Evolutionary conservation across 2,888 invertebrate species (phyloP), one percentile per base, ranked within the genome.

Genomic region (Acronicta alni): DNA sequence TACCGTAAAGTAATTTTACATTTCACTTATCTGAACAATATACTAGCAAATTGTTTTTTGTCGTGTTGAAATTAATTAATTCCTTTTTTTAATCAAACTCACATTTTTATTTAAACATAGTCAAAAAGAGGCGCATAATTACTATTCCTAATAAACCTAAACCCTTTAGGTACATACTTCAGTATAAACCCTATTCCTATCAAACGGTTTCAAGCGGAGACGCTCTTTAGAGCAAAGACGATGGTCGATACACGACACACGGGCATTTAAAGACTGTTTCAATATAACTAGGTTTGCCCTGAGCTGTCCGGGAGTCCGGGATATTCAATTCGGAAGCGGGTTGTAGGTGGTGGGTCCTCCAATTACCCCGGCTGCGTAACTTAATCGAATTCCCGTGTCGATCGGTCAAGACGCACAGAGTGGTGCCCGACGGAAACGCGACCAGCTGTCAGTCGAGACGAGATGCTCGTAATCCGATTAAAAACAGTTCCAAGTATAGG

Each of bases 331-430:
- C 51, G 51, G 57, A 61, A 61, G 53, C 51, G 52, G 66, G 64
- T 49, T 68, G 72, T 57, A 61, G 55, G 51, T 44, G 70, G 59
- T 51, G 58, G 72, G 63, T 60, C 48, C 54, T 57, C 59, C 74
- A 85, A 83, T 85, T 83, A 85, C 75, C 78, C 75, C 68, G 60
- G 47, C 64, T 44, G 55, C 64, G 57, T 35, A 68, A 70, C 68
- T 82, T 88, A 88, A 87, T 88, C 84, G 85, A 87, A 84, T 87
- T 87, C 82, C 76, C 82, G 70, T 88, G 86, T 87, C 78, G 62
- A 64, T 64, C 61, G 67, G 67, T 62, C 68, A 77, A 75, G 76
- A 77, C 77, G 71, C 52, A 43, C 58, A 58, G 46, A 35, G 17
- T 38, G 7, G 60, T 39, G 20, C 37, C 17, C 12, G 26, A 35